Base-by-base conservation (phyloP, 2,113 vertebrate species). In the Psammodynastes pulverulentus region DNA sequence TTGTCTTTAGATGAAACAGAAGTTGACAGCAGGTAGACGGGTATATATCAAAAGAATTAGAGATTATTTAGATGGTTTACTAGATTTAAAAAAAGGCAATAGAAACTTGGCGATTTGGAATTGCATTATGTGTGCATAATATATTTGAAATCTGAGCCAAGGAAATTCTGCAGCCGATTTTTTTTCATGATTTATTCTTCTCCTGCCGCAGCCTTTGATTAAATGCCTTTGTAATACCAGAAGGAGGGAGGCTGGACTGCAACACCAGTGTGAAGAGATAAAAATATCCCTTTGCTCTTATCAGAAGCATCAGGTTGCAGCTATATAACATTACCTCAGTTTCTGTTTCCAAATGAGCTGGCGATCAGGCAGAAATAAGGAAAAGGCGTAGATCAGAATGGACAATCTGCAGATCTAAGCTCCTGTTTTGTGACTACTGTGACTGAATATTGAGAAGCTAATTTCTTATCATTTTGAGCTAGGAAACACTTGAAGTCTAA, bases 331-430 rank as follows among this genome's bases (percentile, higher is more conserved):
- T 51, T 62, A 17, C 1, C 86, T 87, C 26, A 62, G 84, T 24
- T n/a, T 91, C 93, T 62, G 23, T 92, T 89, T 94, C 12, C 48
- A 62, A 79, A 51, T 45, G 7, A 29, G 26, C 49, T 93, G 39
- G 72, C 0, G 62, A 26, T 51, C 89, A 84, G 19, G 53, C 24
- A 49, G 87, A 46, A 84, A n/a, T 89, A 26, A 85, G 89, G 85
- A 93, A 92, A 84, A 56, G 0, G 88, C n/a, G 9, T 87, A 87
- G 45, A 29, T 9, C 17, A 43, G 72, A 39, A 79, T 43, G 34
- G 72, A 17, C 72, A 43, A 79, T 79, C 34, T 79, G 8, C 17
- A 43, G 15, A 3, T 43, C 34, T 21, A 43, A 43, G 34, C 34
- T 17, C 7, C 17, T 79, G 17, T 79, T 79, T 79, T 43, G 67